A percentile compares a stretch with the other conserved stretches of the same genome.
Evolutionary conservation across 2,888 invertebrate species (phyloP).

Genomic region (Ernsta delagoae): DNA sequence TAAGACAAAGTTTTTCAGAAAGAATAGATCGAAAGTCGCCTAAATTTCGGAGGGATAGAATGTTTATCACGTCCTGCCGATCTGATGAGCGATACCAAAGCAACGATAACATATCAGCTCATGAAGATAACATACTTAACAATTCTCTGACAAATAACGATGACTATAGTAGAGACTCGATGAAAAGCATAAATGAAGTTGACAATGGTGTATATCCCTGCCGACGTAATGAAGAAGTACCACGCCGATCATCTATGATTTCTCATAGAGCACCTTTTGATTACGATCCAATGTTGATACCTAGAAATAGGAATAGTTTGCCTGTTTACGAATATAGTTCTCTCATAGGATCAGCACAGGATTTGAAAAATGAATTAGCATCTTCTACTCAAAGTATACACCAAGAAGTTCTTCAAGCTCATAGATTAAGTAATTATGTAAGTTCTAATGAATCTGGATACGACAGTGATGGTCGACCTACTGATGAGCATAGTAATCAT

Average conservation of each 20-base stretch:
- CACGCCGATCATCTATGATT: constrained; percentile 77
- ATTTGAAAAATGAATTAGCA: constrained; percentile 71
- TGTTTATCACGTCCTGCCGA: constrained; percentile 79
- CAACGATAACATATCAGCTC: constrained; percentile 78
- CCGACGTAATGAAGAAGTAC: constrained; percentile 64
- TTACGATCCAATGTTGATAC: constrained; percentile 80
- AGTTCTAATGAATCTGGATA: constrained; percentile 94
- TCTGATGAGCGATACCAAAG: constrained; percentile 86
- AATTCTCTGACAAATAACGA: constrained; percentile 65
- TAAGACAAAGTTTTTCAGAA: constrained; percentile 82
- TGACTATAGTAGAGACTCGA: constrained; percentile 71
- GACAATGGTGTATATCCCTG: constrained; percentile 62
- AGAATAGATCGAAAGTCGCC: constrained; percentile 77
- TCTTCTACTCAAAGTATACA: constrained; percentile 82
- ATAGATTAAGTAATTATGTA: constrained; percentile 89
- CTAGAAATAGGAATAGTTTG: constrained; percentile 79
- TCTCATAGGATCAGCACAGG: constrained; percentile 68
- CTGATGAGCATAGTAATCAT: constrained; percentile 82
- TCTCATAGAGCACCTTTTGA: constrained; percentile 73
- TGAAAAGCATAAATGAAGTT: constrained; percentile 74
- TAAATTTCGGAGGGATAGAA: constrained; percentile 70
- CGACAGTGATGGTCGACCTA: constrained; percentile 89
- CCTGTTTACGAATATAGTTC: constrained; percentile 78
- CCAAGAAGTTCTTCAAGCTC: constrained; percentile 85
- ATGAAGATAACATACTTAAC: constrained; percentile 76